phyloP scores from a whole-genome alignment of 2,113 vertebrate species.

The Apodemus speciosus region DNA sequence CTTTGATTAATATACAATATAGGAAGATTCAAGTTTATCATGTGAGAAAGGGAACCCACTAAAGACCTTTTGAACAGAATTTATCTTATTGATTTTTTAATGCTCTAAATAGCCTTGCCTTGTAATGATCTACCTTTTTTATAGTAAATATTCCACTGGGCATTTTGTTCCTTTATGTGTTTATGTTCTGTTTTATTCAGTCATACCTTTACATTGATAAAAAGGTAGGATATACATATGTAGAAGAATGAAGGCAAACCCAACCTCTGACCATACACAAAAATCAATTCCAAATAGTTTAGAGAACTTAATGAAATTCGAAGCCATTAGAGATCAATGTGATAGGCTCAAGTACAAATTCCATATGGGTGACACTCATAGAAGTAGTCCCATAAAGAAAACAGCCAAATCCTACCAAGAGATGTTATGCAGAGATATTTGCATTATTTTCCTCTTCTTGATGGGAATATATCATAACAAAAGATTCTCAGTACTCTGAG shows the following conservation, averaged over 20 bases:
- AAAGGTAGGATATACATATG: neutral
- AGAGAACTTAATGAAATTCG: neutral
- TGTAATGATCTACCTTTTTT: constrained; percentile 35
- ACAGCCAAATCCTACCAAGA: neutral
- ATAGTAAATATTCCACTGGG: neutral
- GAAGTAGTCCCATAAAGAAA: neutral
- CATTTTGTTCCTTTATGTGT: neutral
- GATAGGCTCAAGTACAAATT: neutral
- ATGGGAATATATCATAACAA: neutral
- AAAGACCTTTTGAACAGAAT: neutral
- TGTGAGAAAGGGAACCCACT: neutral
- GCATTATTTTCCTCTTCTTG: neutral
- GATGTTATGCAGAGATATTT: neutral
- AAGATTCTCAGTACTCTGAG: neutral
- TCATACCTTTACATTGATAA: neutral
- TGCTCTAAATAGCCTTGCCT: neutral
- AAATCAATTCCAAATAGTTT: neutral
- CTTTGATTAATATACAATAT: neutral
- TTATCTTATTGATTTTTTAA: constrained; percentile 10
- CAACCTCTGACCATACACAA: neutral
- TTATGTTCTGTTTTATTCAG: neutral
- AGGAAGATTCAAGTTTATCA: neutral
- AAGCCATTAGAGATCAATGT: neutral
- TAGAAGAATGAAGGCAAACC: neutral
- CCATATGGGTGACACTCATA: neutral